Percentiles rank a stretch among this genome's conserved stretches.
phyloP scores from a whole-genome alignment of 2,888 invertebrate species.

The Hirudinaria manillensis region DNA sequence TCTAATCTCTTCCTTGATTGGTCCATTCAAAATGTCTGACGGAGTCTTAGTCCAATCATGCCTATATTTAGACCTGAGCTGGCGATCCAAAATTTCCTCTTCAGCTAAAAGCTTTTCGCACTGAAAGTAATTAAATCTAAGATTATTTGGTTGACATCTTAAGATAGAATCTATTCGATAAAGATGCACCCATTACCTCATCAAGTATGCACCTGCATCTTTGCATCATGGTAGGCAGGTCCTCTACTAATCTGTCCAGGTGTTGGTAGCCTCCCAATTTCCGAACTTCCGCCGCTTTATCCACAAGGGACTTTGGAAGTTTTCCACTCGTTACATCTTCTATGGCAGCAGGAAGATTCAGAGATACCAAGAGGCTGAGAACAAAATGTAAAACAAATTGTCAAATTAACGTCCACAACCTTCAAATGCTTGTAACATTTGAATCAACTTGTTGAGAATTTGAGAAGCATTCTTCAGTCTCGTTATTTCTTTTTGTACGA shows the following conservation, averaged over 20 bases:
- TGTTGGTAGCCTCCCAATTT: slow-evolving; percentile 70
- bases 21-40: slow-evolving; percentile 79
- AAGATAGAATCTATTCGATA: no score
- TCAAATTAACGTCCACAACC: neutral
- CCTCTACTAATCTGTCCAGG: slow-evolving; percentile 69
- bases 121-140: slow-evolving; percentile 40
- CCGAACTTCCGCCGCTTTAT: slow-evolving; percentile 73
- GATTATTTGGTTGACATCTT: no score
- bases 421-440: neutral
- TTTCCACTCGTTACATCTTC: slow-evolving; percentile 67
- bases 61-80: slow-evolving; percentile 80
- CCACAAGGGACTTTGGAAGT: slow-evolving; percentile 74
- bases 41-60: slow-evolving; percentile 84
- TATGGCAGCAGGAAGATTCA: slow-evolving; percentile 90
- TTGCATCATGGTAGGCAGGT: slow-evolving; percentile 81
- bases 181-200: slow-evolving; percentile 62
- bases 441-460: slow-evolving; percentile 69
- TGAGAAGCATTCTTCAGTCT: slow-evolving; percentile 84
- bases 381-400: neutral
- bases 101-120: slow-evolving; percentile 68
- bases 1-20: slow-evolving; percentile 57
- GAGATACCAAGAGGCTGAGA: slow-evolving; percentile 70
- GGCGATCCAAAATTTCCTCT: slow-evolving; percentile 82
- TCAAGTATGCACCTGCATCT: slow-evolving; percentile 89
- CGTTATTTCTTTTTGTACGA: slow-evolving; percentile 76